Base-by-base conservation (phyloP, 2,113 vertebrate species). In the Sminthopsis crassicaudata region DNA sequence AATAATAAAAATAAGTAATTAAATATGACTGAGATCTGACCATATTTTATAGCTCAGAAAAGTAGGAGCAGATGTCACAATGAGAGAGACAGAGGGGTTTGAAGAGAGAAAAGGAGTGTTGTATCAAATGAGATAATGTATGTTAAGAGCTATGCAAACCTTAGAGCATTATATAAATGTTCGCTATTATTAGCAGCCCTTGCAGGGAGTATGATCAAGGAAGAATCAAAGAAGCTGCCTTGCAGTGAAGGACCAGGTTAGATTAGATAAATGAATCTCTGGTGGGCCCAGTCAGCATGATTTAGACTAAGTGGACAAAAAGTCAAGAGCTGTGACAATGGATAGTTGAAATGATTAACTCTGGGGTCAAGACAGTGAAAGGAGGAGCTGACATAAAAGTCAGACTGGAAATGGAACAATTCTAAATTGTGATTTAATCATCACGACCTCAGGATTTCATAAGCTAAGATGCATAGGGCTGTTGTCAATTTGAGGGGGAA, bases 51-150 rank as follows among this genome's bases (percentile, higher is more conserved):
- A 42, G 67, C 67, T 42, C 16, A 22, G 67, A 23, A 42, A 22
- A 84, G 14, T n/a, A 23, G n/a, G 7, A 84, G n/a, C 67, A 84
- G 67, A 84, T 36, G 67, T 84, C 67, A 42, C 16, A 84, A 8
- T 42, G 67, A 84, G 67, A 76, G 36, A 84, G 16, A 36, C n/a
- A 36, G 0, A 36, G 16, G 67, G n/a, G 67, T 42, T 84, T 22
- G n/a, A 84, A 7, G 67, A 84, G 67, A 42, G 67, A 84, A 84
- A 84, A 42, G 67, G 42, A 8, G n/a, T n/a, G 5, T 84, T 84
- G 95, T 91, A 84, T 92, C 76, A 76, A 90, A 91, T 89, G 22
- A 92, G 90, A 76, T 91, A 46, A 55, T 2, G 48, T 27, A 67
- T 53, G 46, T 50, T 51, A 53, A 42, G 84, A 57, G 46, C 76